These are phyloP conservation scores for Bradypodion ventrale DNA, from an alignment of 2,797 vertebrate species.

Conservation along the genomic window DNA sequence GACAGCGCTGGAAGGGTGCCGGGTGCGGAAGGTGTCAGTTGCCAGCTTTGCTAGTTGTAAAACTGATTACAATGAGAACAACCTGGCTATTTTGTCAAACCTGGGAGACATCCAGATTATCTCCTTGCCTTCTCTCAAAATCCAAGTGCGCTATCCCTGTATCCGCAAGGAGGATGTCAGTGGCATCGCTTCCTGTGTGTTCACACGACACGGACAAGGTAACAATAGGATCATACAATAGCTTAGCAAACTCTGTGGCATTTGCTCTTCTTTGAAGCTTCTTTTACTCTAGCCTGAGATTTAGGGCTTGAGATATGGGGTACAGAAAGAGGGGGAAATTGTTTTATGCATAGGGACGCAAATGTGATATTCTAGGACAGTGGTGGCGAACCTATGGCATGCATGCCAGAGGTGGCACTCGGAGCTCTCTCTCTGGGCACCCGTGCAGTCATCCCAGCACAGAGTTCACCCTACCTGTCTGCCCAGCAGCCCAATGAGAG, in stretches of 20 bases:
- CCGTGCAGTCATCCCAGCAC: no score
- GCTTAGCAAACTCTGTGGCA: background rate
- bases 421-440: no score
- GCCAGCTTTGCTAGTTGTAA: conserved; percentile 91
- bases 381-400: no score
- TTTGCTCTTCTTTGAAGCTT: background rate
- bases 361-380: background rate
- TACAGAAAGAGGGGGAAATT: background rate
- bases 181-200: conserved; percentile 96
- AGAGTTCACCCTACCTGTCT: no score
- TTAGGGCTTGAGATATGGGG: no score
- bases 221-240: background rate
- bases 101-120: conserved; percentile 94
- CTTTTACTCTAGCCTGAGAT: background rate
- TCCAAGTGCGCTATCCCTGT: conserved; percentile 93
- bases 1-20: conserved; percentile 92
- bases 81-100: conserved; percentile 91
- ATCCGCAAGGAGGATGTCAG: conserved; percentile 96
- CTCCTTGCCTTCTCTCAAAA: conserved; percentile 89
- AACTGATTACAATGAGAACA: conserved; percentile 88
- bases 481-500: no score
- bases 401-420: no score
- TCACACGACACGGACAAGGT: conserved; percentile 94
- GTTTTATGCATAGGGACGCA: background rate
- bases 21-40: conserved; percentile 88